Percentiles rank a stretch among this genome's conserved stretches.
Evolutionary conservation across 2,888 invertebrate species (phyloP).

Genomic region (Drosophila anomalata): DNA sequence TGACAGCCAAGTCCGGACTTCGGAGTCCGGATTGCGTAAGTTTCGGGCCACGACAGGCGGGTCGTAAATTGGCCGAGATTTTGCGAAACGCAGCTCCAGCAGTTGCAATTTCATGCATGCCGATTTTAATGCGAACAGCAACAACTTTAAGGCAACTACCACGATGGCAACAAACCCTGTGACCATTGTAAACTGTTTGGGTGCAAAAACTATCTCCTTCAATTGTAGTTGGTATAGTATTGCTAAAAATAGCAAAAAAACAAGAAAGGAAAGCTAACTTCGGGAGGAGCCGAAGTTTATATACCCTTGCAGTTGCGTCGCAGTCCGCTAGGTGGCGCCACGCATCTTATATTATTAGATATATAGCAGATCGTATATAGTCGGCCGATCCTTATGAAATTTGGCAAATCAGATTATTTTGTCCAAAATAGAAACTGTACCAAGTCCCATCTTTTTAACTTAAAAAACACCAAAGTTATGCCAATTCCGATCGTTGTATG

Average conservation of each 20-base stretch:
- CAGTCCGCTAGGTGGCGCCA: no score
- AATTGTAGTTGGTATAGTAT: conserved; percentile 27
- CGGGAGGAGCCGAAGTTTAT: no score
- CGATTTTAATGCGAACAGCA: conserved; percentile 52
- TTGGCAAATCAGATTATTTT: no score
- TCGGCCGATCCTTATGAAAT: no score
- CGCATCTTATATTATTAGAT: no score
- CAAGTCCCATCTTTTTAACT: no score
- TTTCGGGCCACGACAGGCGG: conserved; percentile 42
- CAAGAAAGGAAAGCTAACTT: no score
- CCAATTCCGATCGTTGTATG: no score
- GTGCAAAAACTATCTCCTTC: conserved; percentile 18
- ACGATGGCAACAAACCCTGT: conserved; percentile 14
- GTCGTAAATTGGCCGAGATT: conserved; percentile 70
- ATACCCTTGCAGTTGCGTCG: no score
- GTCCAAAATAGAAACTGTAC: no score
- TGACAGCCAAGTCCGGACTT: conserved; percentile 26
- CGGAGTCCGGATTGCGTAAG: conserved; percentile 60
- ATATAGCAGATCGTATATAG: no score
- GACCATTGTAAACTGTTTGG: conserved; percentile 37
- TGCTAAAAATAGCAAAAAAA: conserved; percentile 40
- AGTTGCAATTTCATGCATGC: conserved; percentile 77
- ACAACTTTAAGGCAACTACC: conserved; percentile 35
- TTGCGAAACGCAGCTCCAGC: conserved; percentile 75
- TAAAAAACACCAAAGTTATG: no score